phyloP scores from a whole-genome alignment of 2,888 invertebrate species.

The Nemoura dubitans region DNA sequence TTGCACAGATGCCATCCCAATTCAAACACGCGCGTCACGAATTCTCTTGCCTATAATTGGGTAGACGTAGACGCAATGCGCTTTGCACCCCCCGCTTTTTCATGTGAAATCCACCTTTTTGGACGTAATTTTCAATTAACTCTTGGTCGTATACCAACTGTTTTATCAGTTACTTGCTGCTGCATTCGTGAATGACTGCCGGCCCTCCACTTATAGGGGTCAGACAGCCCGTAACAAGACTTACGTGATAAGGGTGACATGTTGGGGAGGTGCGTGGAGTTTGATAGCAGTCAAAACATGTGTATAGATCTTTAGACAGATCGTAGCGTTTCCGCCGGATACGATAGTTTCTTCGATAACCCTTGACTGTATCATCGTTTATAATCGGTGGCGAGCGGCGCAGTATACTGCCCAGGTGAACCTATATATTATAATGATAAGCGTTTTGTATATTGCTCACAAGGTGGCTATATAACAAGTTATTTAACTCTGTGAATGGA shows the following conservation, averaged over 20 bases:
- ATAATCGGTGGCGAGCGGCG: not conserved
- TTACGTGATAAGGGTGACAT: not conserved
- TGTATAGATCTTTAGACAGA: not conserved
- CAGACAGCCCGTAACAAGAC: constrained; percentile 19
- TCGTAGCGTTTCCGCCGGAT: constrained; percentile 25
- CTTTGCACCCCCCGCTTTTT: constrained; percentile 8
- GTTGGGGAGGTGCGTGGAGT: not conserved
- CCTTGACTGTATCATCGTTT: not conserved
- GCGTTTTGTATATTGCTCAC: not conserved
- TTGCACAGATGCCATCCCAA: not conserved
- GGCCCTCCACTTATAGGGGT: not conserved
- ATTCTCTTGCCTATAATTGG: not conserved
- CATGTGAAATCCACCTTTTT: not conserved
- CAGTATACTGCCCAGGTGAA: not conserved
- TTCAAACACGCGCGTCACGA: not conserved
- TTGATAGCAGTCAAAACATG: constrained; percentile 15
- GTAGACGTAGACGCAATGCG: not conserved
- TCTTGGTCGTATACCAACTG: constrained; percentile 13
- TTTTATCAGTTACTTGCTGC: not conserved
- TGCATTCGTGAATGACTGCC: not conserved
- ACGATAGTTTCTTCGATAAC: constrained; percentile 23
- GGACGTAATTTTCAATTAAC: constrained; percentile 25
- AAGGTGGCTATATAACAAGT: not conserved
- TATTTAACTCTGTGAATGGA: not conserved
- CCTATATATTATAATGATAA: too few species aligned